Evolutionary conservation across 2,888 invertebrate species (phyloP).

Genomic region (Oasisia sp.): DNA sequence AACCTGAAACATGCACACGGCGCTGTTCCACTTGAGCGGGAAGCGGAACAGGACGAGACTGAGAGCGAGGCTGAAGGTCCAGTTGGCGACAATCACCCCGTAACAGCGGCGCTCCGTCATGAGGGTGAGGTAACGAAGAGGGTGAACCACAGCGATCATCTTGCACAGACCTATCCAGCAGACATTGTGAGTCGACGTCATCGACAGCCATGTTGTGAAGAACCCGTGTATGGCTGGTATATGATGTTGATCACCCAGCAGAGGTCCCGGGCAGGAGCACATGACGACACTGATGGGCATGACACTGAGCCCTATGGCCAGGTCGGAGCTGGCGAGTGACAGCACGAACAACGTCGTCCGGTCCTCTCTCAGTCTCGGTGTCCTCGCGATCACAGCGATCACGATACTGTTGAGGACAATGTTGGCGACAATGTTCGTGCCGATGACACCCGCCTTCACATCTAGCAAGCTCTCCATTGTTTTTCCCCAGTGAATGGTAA

Average conservation of each 20-base stretch:
- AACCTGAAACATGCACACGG: not conserved
- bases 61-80: not conserved
- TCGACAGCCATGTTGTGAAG: slow-evolving; percentile 1
- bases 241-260: not conserved
- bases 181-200: not conserved
- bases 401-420: not conserved
- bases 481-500: not conserved
- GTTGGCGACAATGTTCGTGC: not conserved
- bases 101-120: not conserved
- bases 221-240: not conserved
- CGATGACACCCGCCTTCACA: not conserved
- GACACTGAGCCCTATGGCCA: not conserved
- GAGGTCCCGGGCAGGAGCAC: not conserved
- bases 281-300: slow-evolving; percentile 4
- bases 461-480: not conserved
- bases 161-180: not conserved
- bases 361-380: not conserved
- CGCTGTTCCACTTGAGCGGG: not conserved
- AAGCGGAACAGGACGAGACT: not conserved
- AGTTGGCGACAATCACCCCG: not conserved
- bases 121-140: not conserved
- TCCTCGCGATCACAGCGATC: not conserved
- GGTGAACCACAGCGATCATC: not conserved
- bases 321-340: slow-evolving; percentile 8
- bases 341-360: not conserved